Conservation (phyloP, 2,113 vertebrate species). For the Cavia porcellus region DNA sequence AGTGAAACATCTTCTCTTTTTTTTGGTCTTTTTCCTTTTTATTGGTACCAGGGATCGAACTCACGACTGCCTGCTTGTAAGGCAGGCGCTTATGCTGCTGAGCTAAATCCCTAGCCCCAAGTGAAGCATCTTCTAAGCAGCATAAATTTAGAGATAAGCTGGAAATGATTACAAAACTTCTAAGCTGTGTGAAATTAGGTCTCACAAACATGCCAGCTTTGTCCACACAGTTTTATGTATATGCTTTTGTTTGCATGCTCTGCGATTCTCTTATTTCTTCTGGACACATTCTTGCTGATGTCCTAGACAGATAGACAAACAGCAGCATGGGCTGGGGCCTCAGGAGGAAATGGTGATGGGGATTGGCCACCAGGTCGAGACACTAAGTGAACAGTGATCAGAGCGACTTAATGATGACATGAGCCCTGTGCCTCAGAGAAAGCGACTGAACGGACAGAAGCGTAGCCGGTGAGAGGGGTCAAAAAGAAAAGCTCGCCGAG, state of each 20-base stretch:
- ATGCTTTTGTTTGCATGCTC: background rate
- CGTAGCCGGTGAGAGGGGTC: background rate
- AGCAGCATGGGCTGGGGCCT: background rate
- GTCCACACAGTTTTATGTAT: conserved; percentile 3
- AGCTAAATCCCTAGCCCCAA: background rate
- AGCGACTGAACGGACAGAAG: background rate
- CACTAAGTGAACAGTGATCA: background rate
- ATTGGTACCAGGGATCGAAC: too few relatives aligned
- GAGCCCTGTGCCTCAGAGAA: background rate
- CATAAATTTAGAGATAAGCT: conserved; percentile 1
- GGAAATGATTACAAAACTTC: conserved; percentile 1
- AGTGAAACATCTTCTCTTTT: conserved; percentile 2
- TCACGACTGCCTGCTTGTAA: too few relatives aligned
- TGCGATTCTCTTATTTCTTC: conserved; percentile 4
- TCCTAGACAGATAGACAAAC: background rate
- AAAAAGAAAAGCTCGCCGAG: background rate
- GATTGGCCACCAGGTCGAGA: background rate
- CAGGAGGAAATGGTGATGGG: background rate
- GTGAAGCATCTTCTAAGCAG: conserved; percentile 35
- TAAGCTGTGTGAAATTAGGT: background rate
- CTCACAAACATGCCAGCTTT: background rate
- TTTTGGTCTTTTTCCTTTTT: too few relatives aligned
- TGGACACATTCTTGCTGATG: background rate
- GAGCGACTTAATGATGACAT: background rate
- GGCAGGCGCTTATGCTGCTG: too few relatives aligned